Evolutionary conservation across 2,888 invertebrate genomes (phyloP).

Genomic region (Salticus scenicus): DNA sequence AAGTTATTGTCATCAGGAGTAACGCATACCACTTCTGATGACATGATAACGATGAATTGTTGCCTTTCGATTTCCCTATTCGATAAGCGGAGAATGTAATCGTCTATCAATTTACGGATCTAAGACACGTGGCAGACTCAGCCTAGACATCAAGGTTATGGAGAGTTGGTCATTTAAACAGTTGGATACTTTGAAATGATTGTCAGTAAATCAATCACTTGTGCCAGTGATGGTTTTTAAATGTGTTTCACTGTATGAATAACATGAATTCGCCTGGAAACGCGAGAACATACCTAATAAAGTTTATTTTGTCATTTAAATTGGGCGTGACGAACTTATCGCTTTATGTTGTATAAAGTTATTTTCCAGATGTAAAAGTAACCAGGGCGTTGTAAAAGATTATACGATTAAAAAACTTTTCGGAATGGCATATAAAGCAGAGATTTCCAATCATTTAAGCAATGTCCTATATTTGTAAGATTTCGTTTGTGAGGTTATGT

Average conservation of each 20-base stretch:
- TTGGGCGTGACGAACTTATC: background rate
- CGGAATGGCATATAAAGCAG: no score
- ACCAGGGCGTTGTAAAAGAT: no score
- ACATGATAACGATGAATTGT: conserved; percentile 46
- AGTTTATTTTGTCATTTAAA: background rate
- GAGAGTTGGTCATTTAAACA: conserved; percentile 4
- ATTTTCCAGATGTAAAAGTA: no score
- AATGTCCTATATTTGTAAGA: no score
- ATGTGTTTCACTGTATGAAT: background rate
- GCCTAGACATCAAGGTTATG: background rate
- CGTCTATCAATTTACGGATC: conserved; percentile 15
- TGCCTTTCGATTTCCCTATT: conserved; percentile 25
- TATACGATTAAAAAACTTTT: no score
- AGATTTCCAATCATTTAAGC: no score
- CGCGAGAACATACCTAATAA: background rate
- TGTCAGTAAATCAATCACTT: conserved; percentile 46
- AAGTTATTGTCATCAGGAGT: background rate
- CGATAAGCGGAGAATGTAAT: conserved; percentile 37
- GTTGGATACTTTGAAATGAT: background rate
- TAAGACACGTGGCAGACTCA: background rate
- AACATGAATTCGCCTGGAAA: background rate
- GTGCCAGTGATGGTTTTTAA: conserved; percentile 32
- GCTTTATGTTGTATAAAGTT: no score
- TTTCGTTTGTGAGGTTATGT: no score
- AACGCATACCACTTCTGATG: background rate